Percentiles rank a stretch among this genome's conserved stretches.
Conservation (phyloP, 2,797 vertebrate genomes). For the Chelon auratus region DNA sequence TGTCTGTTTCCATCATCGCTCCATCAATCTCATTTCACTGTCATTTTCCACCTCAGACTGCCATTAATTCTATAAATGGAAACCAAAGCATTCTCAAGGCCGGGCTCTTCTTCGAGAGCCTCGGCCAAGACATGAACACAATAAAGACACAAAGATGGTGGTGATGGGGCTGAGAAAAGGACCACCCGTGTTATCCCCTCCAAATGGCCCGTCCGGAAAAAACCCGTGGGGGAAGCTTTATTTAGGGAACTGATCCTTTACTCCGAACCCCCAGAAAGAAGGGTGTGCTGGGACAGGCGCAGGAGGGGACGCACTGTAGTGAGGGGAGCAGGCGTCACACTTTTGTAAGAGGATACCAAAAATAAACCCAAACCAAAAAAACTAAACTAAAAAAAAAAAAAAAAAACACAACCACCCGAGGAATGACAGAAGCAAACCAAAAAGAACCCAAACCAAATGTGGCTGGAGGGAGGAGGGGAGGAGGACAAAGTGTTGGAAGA, state of each 20-base stretch:
- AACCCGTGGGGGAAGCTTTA: conserved; percentile 74
- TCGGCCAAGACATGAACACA: conserved; percentile 69
- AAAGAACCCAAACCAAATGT: conserved; percentile 84
- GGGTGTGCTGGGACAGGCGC: conserved; percentile 63
- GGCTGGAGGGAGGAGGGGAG: conserved; percentile 80
- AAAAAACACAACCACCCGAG: conserved; percentile 67
- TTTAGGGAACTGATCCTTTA: conserved; percentile 71
- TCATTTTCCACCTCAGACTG: conserved; percentile 77
- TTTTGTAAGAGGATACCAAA: conserved; percentile 85
- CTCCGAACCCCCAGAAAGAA: conserved; percentile 55
- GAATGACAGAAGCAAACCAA: conserved; percentile 87
- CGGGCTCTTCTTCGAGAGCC: conserved; percentile 56
- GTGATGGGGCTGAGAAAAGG: conserved; percentile 47
- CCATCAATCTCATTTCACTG: conserved; percentile 71
- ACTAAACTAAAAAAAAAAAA: conserved; percentile 34
- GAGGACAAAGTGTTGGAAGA: conserved; percentile 55
- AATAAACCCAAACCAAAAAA: conserved; percentile 78
- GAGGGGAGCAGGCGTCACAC: conserved; percentile 58
- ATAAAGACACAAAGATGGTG: conserved; percentile 58
- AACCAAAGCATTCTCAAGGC: conserved; percentile 86
- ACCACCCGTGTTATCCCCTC: conserved; percentile 61
- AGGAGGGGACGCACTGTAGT: conserved; percentile 65
- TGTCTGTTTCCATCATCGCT: conserved; percentile 73
- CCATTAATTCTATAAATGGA: conserved; percentile 80
- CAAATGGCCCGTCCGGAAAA: conserved; percentile 48